These are phyloP conservation scores for Silvanus unidentatus DNA, from an alignment of 2,888 invertebrate species.

Conservation along the genomic window DNA sequence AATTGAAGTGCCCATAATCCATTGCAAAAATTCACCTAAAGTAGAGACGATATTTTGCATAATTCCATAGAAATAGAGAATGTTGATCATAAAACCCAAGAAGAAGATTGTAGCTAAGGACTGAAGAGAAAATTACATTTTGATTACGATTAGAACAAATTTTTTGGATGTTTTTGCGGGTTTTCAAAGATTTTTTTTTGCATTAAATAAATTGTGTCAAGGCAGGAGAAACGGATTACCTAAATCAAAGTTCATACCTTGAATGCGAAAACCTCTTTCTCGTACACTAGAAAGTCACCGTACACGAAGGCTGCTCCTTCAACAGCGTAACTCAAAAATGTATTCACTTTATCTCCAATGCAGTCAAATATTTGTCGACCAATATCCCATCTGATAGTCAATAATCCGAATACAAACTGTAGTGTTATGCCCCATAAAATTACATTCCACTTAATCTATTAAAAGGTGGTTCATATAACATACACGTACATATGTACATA, in stretches of 20 bases:
- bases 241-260: slow-evolving; percentile 55
- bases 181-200: too few relatives aligned
- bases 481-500: slow-evolving; percentile 50
- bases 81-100: slow-evolving; percentile 84
- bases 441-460: slow-evolving; percentile 78
- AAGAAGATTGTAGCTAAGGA: slow-evolving; percentile 87
- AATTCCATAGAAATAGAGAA: slow-evolving; percentile 81
- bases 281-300: slow-evolving; percentile 55
- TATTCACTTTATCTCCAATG: slow-evolving; percentile 58
- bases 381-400: slow-evolving; percentile 78
- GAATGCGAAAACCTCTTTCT: slow-evolving; percentile 73
- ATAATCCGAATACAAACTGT: slow-evolving; percentile 78
- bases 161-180: too few relatives aligned
- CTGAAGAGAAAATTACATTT: slow-evolving; percentile 45
- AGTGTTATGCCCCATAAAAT: slow-evolving; percentile 73
- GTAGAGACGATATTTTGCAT: slow-evolving; percentile 82
- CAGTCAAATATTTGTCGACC: slow-evolving; percentile 68
- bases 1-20: slow-evolving; percentile 77
- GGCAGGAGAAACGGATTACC: too few relatives aligned
- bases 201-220: not conserved
- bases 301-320: slow-evolving; percentile 82
- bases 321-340: slow-evolving; percentile 73
- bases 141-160: too few relatives aligned
- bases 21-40: slow-evolving; percentile 71
- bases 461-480: too few relatives aligned